Evolutionary conservation across 2,113 vertebrate species (phyloP).

Genomic region (Ancistrus triradiatus): DNA sequence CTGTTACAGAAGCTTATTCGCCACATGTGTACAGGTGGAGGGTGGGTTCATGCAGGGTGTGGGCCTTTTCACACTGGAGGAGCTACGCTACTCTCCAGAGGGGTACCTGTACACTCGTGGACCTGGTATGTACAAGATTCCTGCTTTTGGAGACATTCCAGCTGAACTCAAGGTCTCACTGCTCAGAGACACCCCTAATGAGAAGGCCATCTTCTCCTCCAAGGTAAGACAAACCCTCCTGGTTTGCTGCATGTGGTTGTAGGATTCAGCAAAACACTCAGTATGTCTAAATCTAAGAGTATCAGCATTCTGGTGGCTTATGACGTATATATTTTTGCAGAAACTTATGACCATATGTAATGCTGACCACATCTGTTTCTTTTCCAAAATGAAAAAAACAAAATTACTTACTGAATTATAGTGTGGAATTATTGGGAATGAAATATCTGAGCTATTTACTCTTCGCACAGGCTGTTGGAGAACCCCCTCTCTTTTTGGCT

Average conservation of each 20-base stretch:
- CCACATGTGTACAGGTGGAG: constrained; percentile 74
- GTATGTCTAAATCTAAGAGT: too few relatives aligned
- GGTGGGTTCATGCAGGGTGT: constrained; percentile 91
- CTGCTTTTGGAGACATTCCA: constrained; percentile 88
- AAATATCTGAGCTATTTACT: too few relatives aligned
- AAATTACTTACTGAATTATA: too few relatives aligned
- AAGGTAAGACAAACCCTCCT: constrained; percentile 79
- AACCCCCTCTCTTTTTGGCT: constrained; percentile 91
- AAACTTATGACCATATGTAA: too few relatives aligned
- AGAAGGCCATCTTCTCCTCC: constrained; percentile 86
- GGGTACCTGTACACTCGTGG: constrained; percentile 85
- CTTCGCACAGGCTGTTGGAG: constrained; percentile 84
- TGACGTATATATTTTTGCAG: too few relatives aligned
- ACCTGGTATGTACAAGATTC: constrained; percentile 95
- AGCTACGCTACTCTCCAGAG: constrained; percentile 84
- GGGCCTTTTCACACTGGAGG: constrained; percentile 91
- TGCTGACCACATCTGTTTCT: too few relatives aligned
- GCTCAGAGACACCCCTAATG: constrained; percentile 84
- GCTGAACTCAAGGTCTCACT: constrained; percentile 79
- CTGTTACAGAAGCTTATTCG: neutral
- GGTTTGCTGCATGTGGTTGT: too few relatives aligned
- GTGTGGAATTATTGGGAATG: too few relatives aligned
- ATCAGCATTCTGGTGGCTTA: too few relatives aligned
- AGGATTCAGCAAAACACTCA: too few relatives aligned
- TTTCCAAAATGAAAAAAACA: too few relatives aligned